Evolutionary conservation across 1,140 invertebrate genomes (phyloP).

Genomic region (Drosophila subobscura): DNA sequence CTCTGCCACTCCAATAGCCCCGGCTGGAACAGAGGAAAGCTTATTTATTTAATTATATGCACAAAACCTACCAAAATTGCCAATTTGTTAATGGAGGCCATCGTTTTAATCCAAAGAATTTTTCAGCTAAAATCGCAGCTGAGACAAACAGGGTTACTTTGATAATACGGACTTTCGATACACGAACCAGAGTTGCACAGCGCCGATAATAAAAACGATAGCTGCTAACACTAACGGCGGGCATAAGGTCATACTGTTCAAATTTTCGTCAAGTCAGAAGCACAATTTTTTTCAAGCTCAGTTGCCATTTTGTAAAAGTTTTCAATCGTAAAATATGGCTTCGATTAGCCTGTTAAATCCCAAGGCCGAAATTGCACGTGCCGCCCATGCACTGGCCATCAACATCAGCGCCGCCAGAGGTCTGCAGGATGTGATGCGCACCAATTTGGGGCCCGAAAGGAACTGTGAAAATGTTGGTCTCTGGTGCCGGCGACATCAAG

Average conservation of each 20-base stretch:
- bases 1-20: neutral
- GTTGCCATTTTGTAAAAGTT: no score
- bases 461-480: constrained; percentile 99
- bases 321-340: constrained; percentile 88
- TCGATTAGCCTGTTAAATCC: constrained; percentile 98
- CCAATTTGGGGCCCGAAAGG: constrained; percentile 99
- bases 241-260: neutral
- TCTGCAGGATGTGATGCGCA: constrained; percentile 98
- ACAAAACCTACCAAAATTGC: constrained; percentile 75
- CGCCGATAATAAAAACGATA: neutral
- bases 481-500: constrained; percentile 99
- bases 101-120: constrained; percentile 51
- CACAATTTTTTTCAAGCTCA: no score
- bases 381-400: constrained; percentile 97
- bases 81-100: constrained; percentile 80
- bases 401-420: constrained; percentile 99
- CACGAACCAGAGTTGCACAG: constrained; percentile 8
- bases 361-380: constrained; percentile 98
- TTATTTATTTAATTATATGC: constrained; percentile 1
- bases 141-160: constrained; percentile 47
- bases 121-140: constrained; percentile 69
- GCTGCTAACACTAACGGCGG: constrained; percentile 12
- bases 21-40: neutral
- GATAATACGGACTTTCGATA: constrained; percentile 18
- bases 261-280: no score